phyloP scores from a whole-genome alignment of 2,888 invertebrate species.

The Brenthis hecate region DNA sequence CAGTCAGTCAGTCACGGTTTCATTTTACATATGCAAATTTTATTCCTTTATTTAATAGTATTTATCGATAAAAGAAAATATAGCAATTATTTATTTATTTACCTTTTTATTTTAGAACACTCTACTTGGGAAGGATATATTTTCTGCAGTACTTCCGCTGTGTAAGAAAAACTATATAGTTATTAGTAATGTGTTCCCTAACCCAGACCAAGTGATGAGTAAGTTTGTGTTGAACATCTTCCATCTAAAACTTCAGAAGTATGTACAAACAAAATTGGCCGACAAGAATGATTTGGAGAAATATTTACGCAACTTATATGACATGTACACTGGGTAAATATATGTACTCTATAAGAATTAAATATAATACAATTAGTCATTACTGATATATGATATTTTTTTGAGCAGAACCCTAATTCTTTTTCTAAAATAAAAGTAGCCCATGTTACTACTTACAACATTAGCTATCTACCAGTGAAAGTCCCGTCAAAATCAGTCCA shows the following conservation, averaged over 20 bases:
- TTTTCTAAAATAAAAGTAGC: too few species aligned
- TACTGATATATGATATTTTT: too few species aligned
- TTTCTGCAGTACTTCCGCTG: conserved; percentile 93
- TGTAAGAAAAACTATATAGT: conserved; percentile 93
- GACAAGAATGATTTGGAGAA: conserved; percentile 92
- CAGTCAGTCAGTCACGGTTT: too few species aligned
- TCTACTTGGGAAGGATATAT: conserved; percentile 93
- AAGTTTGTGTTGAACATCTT: conserved; percentile 98
- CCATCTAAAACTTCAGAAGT: conserved; percentile 93
- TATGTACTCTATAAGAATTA: neutral
- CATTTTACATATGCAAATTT: too few species aligned
- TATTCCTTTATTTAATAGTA: neutral
- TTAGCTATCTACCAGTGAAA: too few species aligned
- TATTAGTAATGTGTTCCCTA: conserved; percentile 95
- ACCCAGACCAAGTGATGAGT: conserved; percentile 98
- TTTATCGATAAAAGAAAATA: neutral
- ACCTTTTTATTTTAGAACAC: conserved; percentile 84
- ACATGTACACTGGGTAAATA: conserved; percentile 91
- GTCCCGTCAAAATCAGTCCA: too few species aligned
- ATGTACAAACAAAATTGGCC: conserved; percentile 90
- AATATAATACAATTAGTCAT: neutral
- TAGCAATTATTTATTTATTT: neutral
- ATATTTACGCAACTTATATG: conserved; percentile 93
- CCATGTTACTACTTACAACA: too few species aligned
- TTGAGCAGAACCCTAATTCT: too few species aligned